These are phyloP conservation scores for Callimorpha dominula DNA, from an alignment of 2,888 invertebrate genomes.

Conservation along the genomic window DNA sequence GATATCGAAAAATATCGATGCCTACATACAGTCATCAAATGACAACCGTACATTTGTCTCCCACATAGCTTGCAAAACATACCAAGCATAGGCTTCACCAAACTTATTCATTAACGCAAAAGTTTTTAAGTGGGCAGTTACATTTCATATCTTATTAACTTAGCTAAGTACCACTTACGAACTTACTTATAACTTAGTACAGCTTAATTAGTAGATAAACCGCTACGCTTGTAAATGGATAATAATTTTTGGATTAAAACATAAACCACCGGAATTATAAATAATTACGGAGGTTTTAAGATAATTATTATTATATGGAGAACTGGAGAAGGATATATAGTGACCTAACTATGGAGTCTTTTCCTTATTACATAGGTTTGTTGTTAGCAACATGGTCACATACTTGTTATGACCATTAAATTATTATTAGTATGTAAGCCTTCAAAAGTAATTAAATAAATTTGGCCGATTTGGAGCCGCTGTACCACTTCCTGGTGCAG, in stretches of 20 bases:
- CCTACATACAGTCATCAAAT: too few species aligned
- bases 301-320: constrained; percentile 11
- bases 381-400: too few species aligned
- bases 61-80: background rate
- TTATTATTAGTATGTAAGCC: too few species aligned
- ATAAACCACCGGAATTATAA: background rate
- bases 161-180: constrained; percentile 56
- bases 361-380: too few species aligned
- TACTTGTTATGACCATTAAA: too few species aligned
- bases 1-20: too few species aligned
- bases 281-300: background rate
- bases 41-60: too few species aligned
- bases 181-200: constrained; percentile 59
- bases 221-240: constrained; percentile 35
- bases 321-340: too few species aligned
- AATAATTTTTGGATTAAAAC: constrained; percentile 28
- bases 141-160: constrained; percentile 67
- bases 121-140: constrained; percentile 55
- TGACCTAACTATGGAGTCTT: too few species aligned
- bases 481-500: too few species aligned
- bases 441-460: too few species aligned
- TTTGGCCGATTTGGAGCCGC: too few species aligned
- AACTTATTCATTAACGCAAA: constrained; percentile 59
- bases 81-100: constrained; percentile 8
- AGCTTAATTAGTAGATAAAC: constrained; percentile 54